Conservation (phyloP, 2,888 invertebrate species). For the Liposcelis brunnea region DNA sequence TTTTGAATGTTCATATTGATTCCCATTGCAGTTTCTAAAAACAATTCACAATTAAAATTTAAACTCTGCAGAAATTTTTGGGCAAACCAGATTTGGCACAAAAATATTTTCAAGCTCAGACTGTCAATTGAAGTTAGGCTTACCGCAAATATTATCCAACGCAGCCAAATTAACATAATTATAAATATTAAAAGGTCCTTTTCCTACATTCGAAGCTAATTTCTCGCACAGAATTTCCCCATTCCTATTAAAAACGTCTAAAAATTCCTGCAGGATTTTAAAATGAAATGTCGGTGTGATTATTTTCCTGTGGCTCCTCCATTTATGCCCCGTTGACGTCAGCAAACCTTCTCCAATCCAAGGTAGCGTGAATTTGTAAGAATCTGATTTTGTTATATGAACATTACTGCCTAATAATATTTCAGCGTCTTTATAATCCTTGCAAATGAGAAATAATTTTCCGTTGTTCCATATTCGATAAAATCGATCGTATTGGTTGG, state of each 20-base stretch:
- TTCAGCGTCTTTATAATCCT: neutral
- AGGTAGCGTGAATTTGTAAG: neutral
- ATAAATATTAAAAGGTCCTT: slow-evolving; percentile 3
- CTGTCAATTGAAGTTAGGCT: neutral
- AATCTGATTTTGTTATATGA: slow-evolving; percentile 4
- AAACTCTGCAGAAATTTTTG: too few species aligned
- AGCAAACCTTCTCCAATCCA: slow-evolving; percentile 5
- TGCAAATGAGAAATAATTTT: neutral
- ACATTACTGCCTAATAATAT: neutral
- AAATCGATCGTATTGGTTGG: neutral
- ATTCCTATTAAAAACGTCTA: slow-evolving; percentile 11
- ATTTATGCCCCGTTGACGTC: slow-evolving; percentile 9
- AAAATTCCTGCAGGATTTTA: slow-evolving; percentile 11
- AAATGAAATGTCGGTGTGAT: slow-evolving; percentile 12
- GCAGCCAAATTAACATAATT: slow-evolving; percentile 7
- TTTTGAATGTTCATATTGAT: slow-evolving; percentile 22
- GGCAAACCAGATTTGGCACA: too few species aligned
- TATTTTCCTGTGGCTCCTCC: slow-evolving; percentile 7
- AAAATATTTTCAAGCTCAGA: too few species aligned
- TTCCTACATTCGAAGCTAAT: slow-evolving; percentile 5
- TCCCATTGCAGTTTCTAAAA: slow-evolving; percentile 34
- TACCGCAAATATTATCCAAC: slow-evolving; percentile 10
- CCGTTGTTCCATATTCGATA: neutral
- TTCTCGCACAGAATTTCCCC: slow-evolving; percentile 1
- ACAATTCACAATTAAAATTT: too few species aligned